These are phyloP conservation scores for Drosophila diplacantha DNA, from an alignment of 2,888 invertebrate genomes.

Conservation along the genomic window DNA sequence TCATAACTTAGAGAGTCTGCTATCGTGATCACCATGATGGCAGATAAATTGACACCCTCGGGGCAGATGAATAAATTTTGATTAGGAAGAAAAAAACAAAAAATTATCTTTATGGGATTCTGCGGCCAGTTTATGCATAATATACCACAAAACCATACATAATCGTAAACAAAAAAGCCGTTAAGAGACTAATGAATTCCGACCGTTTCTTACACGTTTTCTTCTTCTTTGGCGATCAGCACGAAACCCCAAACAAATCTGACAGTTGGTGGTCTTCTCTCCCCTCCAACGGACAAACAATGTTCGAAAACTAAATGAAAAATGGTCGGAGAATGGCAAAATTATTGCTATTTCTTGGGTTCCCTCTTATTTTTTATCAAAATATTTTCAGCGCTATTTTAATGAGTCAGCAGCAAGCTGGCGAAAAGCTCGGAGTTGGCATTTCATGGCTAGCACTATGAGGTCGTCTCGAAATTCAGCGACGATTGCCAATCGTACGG, in stretches of 20 bases:
- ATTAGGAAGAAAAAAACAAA: constrained; percentile 27
- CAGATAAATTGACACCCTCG: constrained; percentile 66
- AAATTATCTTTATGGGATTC: constrained; percentile 25
- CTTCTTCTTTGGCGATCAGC: not conserved
- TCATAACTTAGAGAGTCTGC: constrained; percentile 28
- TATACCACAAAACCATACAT: constrained; percentile 26
- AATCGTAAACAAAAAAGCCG: constrained; percentile 57
- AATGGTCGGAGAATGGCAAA: constrained; percentile 31
- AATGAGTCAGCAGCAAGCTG: constrained; percentile 59
- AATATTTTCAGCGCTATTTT: constrained; percentile 49
- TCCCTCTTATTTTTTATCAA: constrained; percentile 2
- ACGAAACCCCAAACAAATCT: constrained; percentile 20
- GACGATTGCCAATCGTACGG: constrained; percentile 34
- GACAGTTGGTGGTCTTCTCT: constrained; percentile 39
- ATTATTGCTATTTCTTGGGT: constrained; percentile 18
- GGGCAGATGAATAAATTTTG: constrained; percentile 60
- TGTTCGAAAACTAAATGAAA: constrained; percentile 34
- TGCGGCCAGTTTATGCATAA: constrained; percentile 24
- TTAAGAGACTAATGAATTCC: constrained; percentile 62
- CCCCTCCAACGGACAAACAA: constrained; percentile 18
- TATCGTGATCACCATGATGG: constrained; percentile 44
- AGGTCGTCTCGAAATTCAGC: constrained; percentile 58
- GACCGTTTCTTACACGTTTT: constrained; percentile 51
- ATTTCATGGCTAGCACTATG: constrained; percentile 44
- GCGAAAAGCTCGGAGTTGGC: constrained; percentile 31